Evolutionary conservation across 1,140 invertebrate genomes (phyloP).

Genomic region (Pentalonia nigronervosa): DNA sequence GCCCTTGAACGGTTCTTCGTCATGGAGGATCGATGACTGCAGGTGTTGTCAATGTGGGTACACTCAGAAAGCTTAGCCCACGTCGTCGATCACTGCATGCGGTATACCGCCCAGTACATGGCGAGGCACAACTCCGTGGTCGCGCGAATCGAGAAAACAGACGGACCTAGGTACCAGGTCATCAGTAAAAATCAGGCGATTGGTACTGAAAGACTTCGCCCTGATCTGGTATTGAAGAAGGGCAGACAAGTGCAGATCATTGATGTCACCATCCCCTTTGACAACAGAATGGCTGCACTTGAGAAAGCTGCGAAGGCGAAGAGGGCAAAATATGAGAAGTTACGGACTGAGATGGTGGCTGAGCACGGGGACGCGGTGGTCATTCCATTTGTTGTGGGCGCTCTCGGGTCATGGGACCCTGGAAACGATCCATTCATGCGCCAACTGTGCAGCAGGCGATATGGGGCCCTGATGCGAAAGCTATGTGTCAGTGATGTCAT

Average conservation of each 20-base stretch:
- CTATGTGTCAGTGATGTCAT: too few relatives aligned
- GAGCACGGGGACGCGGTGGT: accelerated
- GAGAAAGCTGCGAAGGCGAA: not conserved
- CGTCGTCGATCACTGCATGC: not conserved
- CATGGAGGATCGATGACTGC: not conserved
- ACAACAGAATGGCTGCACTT: not conserved
- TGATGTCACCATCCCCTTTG: not conserved
- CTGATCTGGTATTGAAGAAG: not conserved
- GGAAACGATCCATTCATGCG: accelerated
- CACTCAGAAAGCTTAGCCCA: not conserved
- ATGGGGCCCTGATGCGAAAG: too few relatives aligned
- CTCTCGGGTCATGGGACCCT: not conserved
- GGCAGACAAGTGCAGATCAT: not conserved
- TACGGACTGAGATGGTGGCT: accelerated
- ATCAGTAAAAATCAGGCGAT: not conserved
- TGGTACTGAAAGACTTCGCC: not conserved
- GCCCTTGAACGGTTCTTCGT: too few relatives aligned
- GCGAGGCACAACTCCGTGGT: not conserved
- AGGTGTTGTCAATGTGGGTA: not conserved
- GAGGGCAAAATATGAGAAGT: not conserved
- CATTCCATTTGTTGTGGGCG: accelerated
- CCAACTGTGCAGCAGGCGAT: not conserved
- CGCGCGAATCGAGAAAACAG: not conserved
- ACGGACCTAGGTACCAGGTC: accelerated
- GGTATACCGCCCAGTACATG: not conserved